Evolutionary conservation across 1,140 invertebrate genomes (phyloP), one percentile per base, ranked within the genome.

Genomic region (Monomorium pharaonis): DNA sequence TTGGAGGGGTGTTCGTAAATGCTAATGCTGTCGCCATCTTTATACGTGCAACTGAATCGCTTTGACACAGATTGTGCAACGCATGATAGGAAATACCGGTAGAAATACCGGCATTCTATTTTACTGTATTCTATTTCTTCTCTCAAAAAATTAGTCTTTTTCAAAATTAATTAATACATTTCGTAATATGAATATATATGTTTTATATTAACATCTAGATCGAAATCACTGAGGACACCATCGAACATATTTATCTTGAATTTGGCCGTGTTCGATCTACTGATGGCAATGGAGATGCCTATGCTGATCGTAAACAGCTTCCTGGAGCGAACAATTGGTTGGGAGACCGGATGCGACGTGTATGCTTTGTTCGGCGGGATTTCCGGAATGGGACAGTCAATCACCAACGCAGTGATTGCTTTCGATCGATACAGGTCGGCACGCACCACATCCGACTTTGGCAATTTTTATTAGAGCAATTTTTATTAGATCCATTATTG

Each of bases 161-260:
- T 18, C 21, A 30, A 51, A 67, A 51, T 67, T 37, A 21, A 44
- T n/a, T 3, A 51, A 49, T 24, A n/a, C 30, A 18, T 67, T 16
- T 21, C 6, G 2, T 6, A 30, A 69, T 16, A n/a, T 37, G 44
- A 30, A 69, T 16, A n/a, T 37, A 58, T 72, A 37, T n/a, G 0
- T 37, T 30, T 72, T n/a, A 33, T 49, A n/a, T 42, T 77, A 21
- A 51, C 77, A 94, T 95, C 4, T 92, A 97, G 96, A 63, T 97
- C 97, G 0, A 98, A 97, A 92, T 96, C 96, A 21, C 93, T 98
- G 58, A 96, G 97, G 33, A 98, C 97, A 6, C 96, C 97, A 1
- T 98, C 97, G 49, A 98, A 98, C 93, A 96, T 98, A 94, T 97
- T 98, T 77, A 96, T 98, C 0, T 96, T 98, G 18, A 98, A 98